Base-by-base conservation (phyloP, 2,113 vertebrate species). In the Danionella cerebrum region DNA sequence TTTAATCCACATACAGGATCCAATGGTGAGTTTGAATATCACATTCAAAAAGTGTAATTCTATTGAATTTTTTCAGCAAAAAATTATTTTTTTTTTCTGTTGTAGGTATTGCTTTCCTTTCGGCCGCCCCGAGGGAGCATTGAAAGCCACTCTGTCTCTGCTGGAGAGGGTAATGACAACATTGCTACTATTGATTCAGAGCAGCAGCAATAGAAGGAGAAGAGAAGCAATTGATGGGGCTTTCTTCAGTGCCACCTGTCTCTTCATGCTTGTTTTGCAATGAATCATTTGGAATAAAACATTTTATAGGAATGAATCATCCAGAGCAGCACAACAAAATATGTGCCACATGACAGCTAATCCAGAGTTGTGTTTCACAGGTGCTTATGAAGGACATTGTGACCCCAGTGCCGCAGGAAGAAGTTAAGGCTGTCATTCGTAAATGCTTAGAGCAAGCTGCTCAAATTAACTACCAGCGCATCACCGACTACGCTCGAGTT, bases 301-400 rank as follows among this genome's bases (percentile, higher is more conserved):
- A 5, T n/a, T 60, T 27, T 12, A 12, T 27, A 29, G 6, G 10
- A 13, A 60, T 19, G 24, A 44, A 27, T 64, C 42, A 22, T 36
- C 24, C 8, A 36, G 10, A 16, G 13, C 3, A 35, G 27, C 8
- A 18, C 22, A 27, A 42, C 22, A 11, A 12, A 11, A 42, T 29
- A 7, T 29, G 7, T 42, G 14, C 12, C 41, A 14, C 12, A 7
- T 10, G 16, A 59, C 39, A 31, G 24, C 5, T 11, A 14, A 21
- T 22, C 9, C 13, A 25, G 24, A 22, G 65, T 51, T 7, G 31
- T 66, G 9, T 42, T 62, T 14, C 22, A 6, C 51, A 99, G 96
- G 96, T 99, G 82, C 89, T 99, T 83, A 99, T 99, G 96, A 99
- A 99, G 88, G 96, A 99, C 84, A 99, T 99, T 76, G 96, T 96